Conservation (phyloP, 2,888 invertebrate genomes). For the Metacarcinus magister region DNA sequence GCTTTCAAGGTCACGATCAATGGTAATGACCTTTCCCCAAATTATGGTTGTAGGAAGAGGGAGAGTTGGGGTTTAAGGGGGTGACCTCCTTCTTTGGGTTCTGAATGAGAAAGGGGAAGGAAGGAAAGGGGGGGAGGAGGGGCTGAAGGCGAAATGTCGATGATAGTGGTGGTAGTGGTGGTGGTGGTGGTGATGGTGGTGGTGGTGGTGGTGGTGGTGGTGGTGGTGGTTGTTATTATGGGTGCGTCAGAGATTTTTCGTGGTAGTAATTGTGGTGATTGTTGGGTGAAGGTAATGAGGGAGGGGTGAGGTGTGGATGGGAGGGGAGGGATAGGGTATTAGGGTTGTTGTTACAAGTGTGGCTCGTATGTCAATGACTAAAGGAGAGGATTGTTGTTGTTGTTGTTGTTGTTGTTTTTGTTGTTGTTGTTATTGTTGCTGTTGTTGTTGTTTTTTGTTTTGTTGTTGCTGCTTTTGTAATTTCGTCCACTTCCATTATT, state of each 20-base stretch:
- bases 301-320: background rate
- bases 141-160: background rate
- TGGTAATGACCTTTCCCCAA: background rate
- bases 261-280: slow-evolving; percentile 26
- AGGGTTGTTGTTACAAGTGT: background rate
- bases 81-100: background rate
- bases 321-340: background rate
- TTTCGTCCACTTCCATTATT: no score
- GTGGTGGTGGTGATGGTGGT: background rate
- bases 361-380: background rate
- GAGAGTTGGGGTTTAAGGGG: background rate
- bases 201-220: background rate
- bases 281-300: background rate
- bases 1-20: slow-evolving; percentile 6
- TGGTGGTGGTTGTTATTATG: background rate
- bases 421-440: background rate
- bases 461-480: no score
- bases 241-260: background rate
- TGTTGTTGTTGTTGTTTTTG: background rate
- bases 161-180: background rate
- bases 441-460: no score
- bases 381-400: background rate
- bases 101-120: background rate
- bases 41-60: background rate
- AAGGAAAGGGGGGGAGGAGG: background rate